These are phyloP conservation scores for Sesamia nonagrioides DNA, from an alignment of 1,140 invertebrate genomes.

Conservation along the genomic window DNA sequence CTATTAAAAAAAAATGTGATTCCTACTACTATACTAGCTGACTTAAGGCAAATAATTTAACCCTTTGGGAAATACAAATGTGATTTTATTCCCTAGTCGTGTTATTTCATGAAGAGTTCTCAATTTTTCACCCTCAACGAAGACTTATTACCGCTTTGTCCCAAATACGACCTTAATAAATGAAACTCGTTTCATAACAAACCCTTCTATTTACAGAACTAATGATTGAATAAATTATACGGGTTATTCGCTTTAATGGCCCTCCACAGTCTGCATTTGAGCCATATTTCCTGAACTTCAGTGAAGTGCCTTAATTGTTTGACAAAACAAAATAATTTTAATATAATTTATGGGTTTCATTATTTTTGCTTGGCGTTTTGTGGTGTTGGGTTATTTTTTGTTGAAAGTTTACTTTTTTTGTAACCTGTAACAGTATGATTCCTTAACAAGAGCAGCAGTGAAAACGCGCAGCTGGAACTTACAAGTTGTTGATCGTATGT, in stretches of 20 bases:
- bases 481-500: no score
- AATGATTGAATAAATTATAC: slow-evolving; percentile 39
- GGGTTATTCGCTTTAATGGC: slow-evolving; percentile 15
- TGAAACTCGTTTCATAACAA: background rate
- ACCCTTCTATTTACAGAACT: background rate
- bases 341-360: slow-evolving; percentile 30
- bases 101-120: no score
- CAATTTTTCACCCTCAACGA: no score
- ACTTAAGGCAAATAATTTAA: no score
- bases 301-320: slow-evolving; percentile 23
- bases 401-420: background rate
- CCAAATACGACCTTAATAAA: background rate
- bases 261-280: slow-evolving; percentile 3
- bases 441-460: no score
- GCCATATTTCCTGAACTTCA: slow-evolving; percentile 34
- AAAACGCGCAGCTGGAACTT: no score
- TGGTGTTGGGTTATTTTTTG: background rate
- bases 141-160: background rate
- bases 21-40: no score
- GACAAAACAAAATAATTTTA: slow-evolving; percentile 32
- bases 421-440: no score
- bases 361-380: background rate
- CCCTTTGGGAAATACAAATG: no score
- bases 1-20: no score
- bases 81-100: no score